A percentile compares a stretch with the other conserved stretches of the same genome.
Evolutionary conservation across 2,113 vertebrate species (phyloP).

Genomic region (Microtus richardsoni): DNA sequence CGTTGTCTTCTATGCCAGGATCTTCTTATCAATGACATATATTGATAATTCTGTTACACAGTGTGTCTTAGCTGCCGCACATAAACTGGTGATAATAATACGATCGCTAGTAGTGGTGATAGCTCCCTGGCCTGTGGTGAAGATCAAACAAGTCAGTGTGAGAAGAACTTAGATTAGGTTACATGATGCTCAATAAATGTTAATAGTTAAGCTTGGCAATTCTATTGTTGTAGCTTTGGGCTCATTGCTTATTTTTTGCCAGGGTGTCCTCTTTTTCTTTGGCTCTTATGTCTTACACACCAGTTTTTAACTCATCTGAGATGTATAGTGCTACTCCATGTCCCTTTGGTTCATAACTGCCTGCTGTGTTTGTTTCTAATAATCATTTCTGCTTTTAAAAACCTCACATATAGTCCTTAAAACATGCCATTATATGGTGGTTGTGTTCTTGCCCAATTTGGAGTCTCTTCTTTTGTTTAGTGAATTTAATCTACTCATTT

Average conservation of each 20-base stretch:
- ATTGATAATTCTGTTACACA: not conserved
- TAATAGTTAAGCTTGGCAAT: not conserved
- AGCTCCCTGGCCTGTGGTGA: not conserved
- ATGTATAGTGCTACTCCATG: not conserved
- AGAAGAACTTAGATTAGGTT: not conserved
- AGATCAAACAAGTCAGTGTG: not conserved
- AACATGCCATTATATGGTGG: not conserved
- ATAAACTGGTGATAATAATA: not conserved
- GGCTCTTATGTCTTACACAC: not conserved
- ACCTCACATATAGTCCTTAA: not conserved
- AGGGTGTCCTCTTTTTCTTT: not conserved
- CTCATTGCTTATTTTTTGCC: not conserved
- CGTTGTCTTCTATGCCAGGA: not conserved
- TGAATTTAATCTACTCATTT: not conserved
- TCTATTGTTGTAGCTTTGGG: not conserved
- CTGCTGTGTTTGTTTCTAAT: not conserved
- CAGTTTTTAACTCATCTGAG: not conserved
- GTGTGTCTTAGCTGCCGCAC: not conserved
- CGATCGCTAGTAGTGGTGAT: no score
- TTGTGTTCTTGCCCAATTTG: not conserved
- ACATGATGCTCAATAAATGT: not conserved
- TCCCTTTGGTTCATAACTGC: conserved; percentile 8
- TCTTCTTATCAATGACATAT: not conserved
- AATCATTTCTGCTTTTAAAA: not conserved
- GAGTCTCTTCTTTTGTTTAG: not conserved